Evolutionary conservation across 2,888 invertebrate genomes (phyloP).

Genomic region (Cenopis cana): DNA sequence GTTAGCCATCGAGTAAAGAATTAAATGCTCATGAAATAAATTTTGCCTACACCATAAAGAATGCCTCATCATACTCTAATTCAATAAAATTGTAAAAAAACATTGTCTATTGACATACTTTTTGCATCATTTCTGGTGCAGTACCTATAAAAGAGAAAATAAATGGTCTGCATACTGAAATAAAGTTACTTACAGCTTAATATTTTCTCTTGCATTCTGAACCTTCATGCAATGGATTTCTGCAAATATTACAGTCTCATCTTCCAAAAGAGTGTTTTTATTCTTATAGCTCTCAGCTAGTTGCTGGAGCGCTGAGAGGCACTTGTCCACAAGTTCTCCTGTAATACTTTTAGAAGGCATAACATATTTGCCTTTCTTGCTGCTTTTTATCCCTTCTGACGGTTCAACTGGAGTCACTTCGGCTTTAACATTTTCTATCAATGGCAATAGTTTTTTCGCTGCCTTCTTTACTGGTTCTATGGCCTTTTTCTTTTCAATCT

Average conservation of each 20-base stretch:
- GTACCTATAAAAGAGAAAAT: background rate
- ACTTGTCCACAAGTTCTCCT: constrained; percentile 61
- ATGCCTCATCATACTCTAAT: too few relatives aligned
- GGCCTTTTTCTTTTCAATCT: constrained; percentile 45
- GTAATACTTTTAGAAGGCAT: constrained; percentile 71
- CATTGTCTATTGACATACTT: too few relatives aligned
- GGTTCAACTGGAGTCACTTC: constrained; percentile 27
- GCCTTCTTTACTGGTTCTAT: constrained; percentile 41
- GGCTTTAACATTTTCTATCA: constrained; percentile 23
- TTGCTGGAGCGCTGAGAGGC: constrained; percentile 66
- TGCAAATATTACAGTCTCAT: constrained; percentile 84
- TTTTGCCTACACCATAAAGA: too few relatives aligned
- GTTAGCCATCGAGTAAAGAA: too few relatives aligned
- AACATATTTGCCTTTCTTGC: constrained; percentile 62
- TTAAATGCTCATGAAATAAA: too few relatives aligned
- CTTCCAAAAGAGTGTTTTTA: constrained; percentile 82
- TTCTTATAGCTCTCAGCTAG: constrained; percentile 62
- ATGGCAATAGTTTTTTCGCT: constrained; percentile 18
- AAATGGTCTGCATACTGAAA: background rate
- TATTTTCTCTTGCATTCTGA: constrained; percentile 84
- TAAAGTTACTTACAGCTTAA: constrained; percentile 84
- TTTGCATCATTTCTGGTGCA: too few relatives aligned
- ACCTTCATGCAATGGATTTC: constrained; percentile 88
- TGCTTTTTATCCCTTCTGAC: constrained; percentile 46
- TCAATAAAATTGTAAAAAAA: too few relatives aligned